Conservation (phyloP, 2,888 invertebrate genomes). For the Oligia fasciuncula region DNA sequence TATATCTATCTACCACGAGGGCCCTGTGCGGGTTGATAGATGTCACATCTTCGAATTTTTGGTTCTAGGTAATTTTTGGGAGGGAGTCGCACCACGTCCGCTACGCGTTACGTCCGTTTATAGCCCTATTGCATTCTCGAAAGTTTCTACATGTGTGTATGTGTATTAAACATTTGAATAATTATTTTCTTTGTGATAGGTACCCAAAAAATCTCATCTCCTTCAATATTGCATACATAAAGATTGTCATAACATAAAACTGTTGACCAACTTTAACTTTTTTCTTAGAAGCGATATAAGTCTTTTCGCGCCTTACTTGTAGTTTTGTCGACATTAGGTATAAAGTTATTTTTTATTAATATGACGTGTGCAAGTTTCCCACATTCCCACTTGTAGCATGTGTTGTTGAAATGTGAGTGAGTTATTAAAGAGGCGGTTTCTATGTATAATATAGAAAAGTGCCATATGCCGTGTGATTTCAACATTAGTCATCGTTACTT, state of each 20-base stretch:
- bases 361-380: neutral
- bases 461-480: neutral
- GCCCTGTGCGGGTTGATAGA: too few relatives aligned
- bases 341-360: conserved; percentile 22
- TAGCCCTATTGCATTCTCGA: too few relatives aligned
- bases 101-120: too few relatives aligned
- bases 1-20: too few relatives aligned
- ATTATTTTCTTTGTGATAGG: neutral
- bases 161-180: neutral
- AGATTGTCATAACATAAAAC: neutral
- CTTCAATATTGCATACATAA: neutral
- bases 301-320: neutral
- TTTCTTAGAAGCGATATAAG: too few relatives aligned
- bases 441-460: neutral
- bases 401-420: conserved; percentile 4
- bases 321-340: neutral
- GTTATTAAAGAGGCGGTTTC: neutral
- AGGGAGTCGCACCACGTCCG: too few relatives aligned
- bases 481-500: neutral
- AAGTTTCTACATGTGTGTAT: neutral
- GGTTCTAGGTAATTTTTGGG: too few relatives aligned
- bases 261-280: conserved; percentile 10
- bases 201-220: neutral
- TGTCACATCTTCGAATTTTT: too few relatives aligned
- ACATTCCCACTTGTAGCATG: neutral